Evolutionary conservation across 2,888 invertebrate species (phyloP), one percentile per base, ranked within the genome.

Genomic region (Nephrocerus scutellatus): DNA sequence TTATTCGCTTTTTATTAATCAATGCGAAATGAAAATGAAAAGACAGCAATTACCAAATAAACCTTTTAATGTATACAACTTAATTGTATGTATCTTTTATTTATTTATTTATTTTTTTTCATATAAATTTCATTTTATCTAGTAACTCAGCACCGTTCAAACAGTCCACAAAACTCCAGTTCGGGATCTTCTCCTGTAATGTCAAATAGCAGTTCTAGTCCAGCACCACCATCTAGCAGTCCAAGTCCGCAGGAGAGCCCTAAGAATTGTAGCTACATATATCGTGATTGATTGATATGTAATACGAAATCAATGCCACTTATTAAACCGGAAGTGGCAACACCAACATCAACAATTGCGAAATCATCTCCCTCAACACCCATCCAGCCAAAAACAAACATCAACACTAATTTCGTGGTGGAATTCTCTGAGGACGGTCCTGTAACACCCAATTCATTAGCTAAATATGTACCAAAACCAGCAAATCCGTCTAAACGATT

Each of bases 161-260:
- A 68, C 57, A 69, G 68, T 62, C 68, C 68, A 50, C 69, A 67
- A 57, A 66, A 69, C 56, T 68, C 69, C 50, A 68, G 68, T 56
- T 69, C 69, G 50, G 69, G 67, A 54, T 69, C 69, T 50, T 69
- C 69, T 50, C 69, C 69, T 47, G 69, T 66, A 53, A 66, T 69
- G 63, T 69, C 69, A 49, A 66, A 69, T 54, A 69, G 69, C 59
- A 69, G 68, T 60, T 69, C 69, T 59, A 69, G 69, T 60, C 69
- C 69, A 57, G 69, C 69, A 51, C 69, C 69, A 51, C 69, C 70
- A 54, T 68, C 68, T 46, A 68, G 68, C 58, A 69, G 68, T 54
- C 69, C 69, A 52, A 69, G 69, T 61, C 69, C 69, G 57, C 69
- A 69, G 59, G 69, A 69, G 57, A 69, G 69, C 61, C 69, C 69